Base-by-base conservation (phyloP, 2,888 invertebrate species). In the Melanostoma scalare region DNA sequence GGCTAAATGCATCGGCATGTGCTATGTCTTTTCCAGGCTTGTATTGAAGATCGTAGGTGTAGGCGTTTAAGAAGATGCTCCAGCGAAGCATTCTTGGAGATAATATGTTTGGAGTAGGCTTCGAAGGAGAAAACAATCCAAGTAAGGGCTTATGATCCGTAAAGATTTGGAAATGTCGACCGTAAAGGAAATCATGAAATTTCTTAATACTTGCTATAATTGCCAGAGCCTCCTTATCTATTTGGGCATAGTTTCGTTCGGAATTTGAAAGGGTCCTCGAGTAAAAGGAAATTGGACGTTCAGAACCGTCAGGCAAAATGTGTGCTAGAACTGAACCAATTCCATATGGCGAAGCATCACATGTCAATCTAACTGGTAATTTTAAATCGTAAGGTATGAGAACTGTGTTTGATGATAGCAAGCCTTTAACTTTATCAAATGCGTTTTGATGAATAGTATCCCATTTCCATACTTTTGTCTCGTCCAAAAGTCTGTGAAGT, bases 291-390 rank as follows among this genome's bases (percentile, higher is more conserved):
- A 75, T 63, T 1, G 74, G 81, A 3, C 50, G 50, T 30, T 80
- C 74, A 2, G 46, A 30, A 1, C 76, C 56, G 38, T 75, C 38
- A 6, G 35, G 20, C 50, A 80, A 9, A 44, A 4, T 8, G 42
- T 75, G 80, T 48, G 61, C 31, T 6, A 82, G 58, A 31, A 82
- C 77, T 10, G 46, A 48, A 4, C 76, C 81, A 35, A 77, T 52
- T 48, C 77, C 77, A 53, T 82, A 73, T 20, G 73, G 73, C 6
- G 73, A 73, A 9, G 73, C 73, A 52, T 80, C 69, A 52, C 80
- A 80, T 6, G 52, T 40, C 10, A 79, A 9, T 6, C 65, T 46
- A 6, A 78, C 36, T n/a, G 77, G 63, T 10, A 63, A 55, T 20
- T 42, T 36, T 20, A 4, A 35, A 40, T 63, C 48, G 30, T 65